A percentile compares a stretch with the other conserved stretches of the same genome.
phyloP scores from a whole-genome alignment of 1,140 invertebrate species.

The Dreissena polymorpha region DNA sequence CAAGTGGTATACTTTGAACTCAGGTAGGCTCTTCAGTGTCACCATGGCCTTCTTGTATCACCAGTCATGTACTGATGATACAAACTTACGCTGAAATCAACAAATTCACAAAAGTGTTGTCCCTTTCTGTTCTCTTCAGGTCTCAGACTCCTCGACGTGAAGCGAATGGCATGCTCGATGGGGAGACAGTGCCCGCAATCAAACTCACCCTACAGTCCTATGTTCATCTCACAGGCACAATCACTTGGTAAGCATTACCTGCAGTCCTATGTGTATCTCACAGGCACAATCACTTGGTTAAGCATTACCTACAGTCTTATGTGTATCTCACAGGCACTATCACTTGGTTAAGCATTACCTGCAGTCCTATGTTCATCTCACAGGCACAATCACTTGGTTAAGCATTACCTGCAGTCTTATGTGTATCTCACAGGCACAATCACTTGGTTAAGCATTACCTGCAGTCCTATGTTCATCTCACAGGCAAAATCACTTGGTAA shows the following conservation, averaged over 20 bases:
- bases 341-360: constrained; percentile 70
- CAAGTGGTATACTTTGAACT: no score
- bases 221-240: constrained; percentile 62
- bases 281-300: constrained; percentile 72
- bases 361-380: constrained; percentile 61
- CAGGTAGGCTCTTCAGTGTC: no score
- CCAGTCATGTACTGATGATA: no score
- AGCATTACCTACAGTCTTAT: constrained; percentile 56
- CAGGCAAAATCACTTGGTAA: constrained; percentile 72
- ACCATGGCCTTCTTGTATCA: no score
- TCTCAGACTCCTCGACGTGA: constrained; percentile 61
- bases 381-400: constrained; percentile 72
- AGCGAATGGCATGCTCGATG: constrained; percentile 72
- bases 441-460: constrained; percentile 70
- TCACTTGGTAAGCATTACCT: constrained; percentile 68
- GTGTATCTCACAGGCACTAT: constrained; percentile 66
- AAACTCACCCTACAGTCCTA: constrained; percentile 66
- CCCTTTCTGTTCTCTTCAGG: constrained; percentile 16
- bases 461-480: constrained; percentile 61
- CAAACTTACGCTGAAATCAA: no score
- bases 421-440: constrained; percentile 66
- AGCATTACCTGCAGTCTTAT: constrained; percentile 56
- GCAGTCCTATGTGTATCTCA: constrained; percentile 61
- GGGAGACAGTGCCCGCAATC: constrained; percentile 75
- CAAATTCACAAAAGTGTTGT: no score